phyloP scores from a whole-genome alignment of 2,113 vertebrate species.

The Catharus minimus region DNA sequence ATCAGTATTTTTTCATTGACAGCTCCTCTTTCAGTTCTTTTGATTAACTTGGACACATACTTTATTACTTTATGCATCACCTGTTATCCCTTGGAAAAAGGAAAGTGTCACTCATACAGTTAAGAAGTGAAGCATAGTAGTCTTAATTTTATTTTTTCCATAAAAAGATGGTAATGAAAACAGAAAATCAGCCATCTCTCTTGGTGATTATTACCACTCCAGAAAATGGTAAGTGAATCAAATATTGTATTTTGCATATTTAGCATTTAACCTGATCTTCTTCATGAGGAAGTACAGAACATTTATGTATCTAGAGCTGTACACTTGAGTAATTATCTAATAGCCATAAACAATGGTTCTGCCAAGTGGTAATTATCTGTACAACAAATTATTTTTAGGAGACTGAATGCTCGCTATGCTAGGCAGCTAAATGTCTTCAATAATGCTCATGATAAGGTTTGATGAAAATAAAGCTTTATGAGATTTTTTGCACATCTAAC shows the following conservation, averaged over 20 bases:
- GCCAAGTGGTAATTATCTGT: conserved; percentile 25
- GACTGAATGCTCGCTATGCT: not conserved
- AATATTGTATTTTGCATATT: not conserved
- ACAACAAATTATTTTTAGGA: conserved; percentile 32
- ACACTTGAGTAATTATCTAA: conserved; percentile 30
- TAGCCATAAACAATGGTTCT: conserved; percentile 30
- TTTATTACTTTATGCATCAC: not conserved
- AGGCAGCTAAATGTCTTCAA: conserved; percentile 6
- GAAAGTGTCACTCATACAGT: not conserved
- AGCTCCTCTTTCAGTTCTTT: not conserved
- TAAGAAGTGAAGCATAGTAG: not conserved
- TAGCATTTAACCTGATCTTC: conserved; percentile 4
- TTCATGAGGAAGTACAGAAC: not conserved
- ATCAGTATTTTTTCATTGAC: not conserved
- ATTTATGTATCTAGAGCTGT: not conserved
- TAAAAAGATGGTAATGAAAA: not conserved
- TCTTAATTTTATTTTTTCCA: not conserved
- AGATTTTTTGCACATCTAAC: not conserved
- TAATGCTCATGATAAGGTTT: not conserved
- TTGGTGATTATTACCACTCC: not conserved
- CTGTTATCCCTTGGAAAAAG: not conserved
- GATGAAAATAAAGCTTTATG: not conserved
- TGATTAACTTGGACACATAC: not conserved
- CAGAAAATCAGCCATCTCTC: not conserved
- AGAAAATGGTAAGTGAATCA: not conserved